Evolutionary conservation across 2,113 vertebrate species (phyloP), one percentile per base, ranked within the genome.

Genomic region (Stictonetta naevosa): DNA sequence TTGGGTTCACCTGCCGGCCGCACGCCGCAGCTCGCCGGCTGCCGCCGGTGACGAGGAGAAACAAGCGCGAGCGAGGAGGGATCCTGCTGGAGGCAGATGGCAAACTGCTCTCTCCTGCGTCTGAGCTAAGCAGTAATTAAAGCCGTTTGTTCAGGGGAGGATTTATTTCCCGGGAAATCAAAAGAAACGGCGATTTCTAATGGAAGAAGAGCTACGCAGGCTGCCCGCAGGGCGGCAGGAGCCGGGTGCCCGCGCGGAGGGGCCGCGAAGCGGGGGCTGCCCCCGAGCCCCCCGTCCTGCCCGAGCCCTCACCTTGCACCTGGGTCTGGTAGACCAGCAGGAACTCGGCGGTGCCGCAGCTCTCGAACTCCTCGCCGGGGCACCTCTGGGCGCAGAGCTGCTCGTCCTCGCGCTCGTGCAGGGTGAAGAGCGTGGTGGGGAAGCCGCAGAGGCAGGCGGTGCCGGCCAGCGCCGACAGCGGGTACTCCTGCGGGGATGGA

Each of bases 301-400:
- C 10, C 3, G 46, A 1, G 4, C 6, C n/a, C 83, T 96, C 97
- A 99, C 99, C 99, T 98, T 99, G 99, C 79, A 99, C 99, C 96
- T 99, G 99, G 0, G 99, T 99, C 98, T 99, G 99, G 98, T 99
- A 99, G 72, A 99, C 98, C 2, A 99, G 98, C 96, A 99, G 99
- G 96, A 98, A 99, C 5, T 99, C 97, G 1, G 97, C 71, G 0
- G 98, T 99, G 89, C 99, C 99, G 0, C 99, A 99, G 98, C 98
- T 99, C 97, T 99, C 99, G 0, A 99, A 99, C 92, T 99, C 99
- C 94, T 99, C 99, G 0, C 98, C 99, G 0, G 97, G 93, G 48
- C 99, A 99, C 83, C 96, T 98, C 83, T 98, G 98, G 15, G 98
- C 98, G 17, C 99, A 99, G 96, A 99, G 98, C 82, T 98, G 98